phyloP scores from a whole-genome alignment of 2,113 vertebrate genomes.

The Lampris megalopsis region DNA sequence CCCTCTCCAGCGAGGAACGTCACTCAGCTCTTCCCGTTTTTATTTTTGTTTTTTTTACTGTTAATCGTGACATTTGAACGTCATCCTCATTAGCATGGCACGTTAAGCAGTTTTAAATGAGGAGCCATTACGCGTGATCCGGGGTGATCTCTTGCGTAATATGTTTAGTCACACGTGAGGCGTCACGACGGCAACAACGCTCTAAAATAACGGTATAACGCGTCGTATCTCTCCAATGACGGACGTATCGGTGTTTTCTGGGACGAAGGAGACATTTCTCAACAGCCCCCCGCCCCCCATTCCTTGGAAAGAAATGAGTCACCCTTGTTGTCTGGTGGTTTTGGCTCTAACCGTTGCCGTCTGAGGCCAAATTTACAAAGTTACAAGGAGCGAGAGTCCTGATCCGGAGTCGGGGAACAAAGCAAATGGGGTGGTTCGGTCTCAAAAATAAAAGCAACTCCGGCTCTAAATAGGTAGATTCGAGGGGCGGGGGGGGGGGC shows the following conservation, averaged over 20 bases:
- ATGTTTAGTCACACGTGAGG: no score
- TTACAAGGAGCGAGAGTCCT: slow-evolving; percentile 12
- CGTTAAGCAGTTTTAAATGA: background rate
- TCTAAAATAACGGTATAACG: no score
- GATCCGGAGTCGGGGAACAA: slow-evolving; percentile 37
- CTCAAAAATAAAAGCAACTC: background rate
- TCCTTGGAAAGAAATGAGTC: slow-evolving; percentile 39
- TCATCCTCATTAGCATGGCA: background rate
- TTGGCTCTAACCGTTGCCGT: slow-evolving; percentile 39
- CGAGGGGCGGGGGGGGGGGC: background rate
- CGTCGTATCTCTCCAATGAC: slow-evolving; percentile 15
- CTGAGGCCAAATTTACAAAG: slow-evolving; percentile 38
- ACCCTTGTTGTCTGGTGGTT: slow-evolving; percentile 52
- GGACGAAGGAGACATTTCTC: slow-evolving; percentile 34
- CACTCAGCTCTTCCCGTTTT: slow-evolving; percentile 14
- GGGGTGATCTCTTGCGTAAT: no score
- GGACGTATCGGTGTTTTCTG: background rate
- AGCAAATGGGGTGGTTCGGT: slow-evolving; percentile 14
- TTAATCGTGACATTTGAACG: background rate
- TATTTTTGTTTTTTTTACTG: slow-evolving; percentile 4
- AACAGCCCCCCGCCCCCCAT: slow-evolving; percentile 10
- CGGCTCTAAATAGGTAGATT: background rate
- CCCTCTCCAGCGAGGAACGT: slow-evolving; percentile 31
- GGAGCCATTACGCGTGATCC: no score
- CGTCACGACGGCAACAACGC: no score